These are phyloP conservation scores for Aviceda subcristata DNA, from an alignment of 2,113 vertebrate species.

Conservation along the genomic window DNA sequence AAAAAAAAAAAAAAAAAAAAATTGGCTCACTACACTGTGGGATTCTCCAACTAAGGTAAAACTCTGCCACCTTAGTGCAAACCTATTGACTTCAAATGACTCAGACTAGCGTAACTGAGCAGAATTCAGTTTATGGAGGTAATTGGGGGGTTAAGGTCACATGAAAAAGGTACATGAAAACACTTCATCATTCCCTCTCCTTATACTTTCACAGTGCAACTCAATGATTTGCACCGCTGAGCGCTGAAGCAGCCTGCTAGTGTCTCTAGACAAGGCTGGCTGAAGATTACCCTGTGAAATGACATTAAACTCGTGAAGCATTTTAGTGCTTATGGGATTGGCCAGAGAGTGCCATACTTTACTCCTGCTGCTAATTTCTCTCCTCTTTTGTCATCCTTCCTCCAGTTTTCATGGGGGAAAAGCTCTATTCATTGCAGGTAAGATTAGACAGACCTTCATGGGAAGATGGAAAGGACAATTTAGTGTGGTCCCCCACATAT, in stretches of 20 bases:
- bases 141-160: not conserved
- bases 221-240: constrained; percentile 56
- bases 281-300: constrained; percentile 38
- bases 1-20: not conserved
- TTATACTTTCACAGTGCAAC: not conserved
- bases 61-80: not conserved
- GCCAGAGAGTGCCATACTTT: not conserved
- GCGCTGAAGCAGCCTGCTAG: not conserved
- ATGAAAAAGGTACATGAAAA: not conserved
- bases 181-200: constrained; percentile 5
- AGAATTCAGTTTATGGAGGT: not conserved
- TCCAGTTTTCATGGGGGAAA: not conserved
- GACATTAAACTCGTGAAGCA: constrained; percentile 44
- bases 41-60: not conserved
- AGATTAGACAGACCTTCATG: not conserved
- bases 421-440: not conserved
- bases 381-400: not conserved
- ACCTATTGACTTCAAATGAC: not conserved
- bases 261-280: constrained; percentile 27
- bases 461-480: not conserved
- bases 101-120: not conserved
- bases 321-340: constrained; percentile 35
- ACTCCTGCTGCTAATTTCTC: constrained; percentile 10
- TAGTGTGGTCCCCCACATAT: too few relatives aligned
- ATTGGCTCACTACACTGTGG: not conserved